These are phyloP conservation scores for Drosophila setosimentum DNA, from an alignment of 2,888 invertebrate species.

Conservation along the genomic window DNA sequence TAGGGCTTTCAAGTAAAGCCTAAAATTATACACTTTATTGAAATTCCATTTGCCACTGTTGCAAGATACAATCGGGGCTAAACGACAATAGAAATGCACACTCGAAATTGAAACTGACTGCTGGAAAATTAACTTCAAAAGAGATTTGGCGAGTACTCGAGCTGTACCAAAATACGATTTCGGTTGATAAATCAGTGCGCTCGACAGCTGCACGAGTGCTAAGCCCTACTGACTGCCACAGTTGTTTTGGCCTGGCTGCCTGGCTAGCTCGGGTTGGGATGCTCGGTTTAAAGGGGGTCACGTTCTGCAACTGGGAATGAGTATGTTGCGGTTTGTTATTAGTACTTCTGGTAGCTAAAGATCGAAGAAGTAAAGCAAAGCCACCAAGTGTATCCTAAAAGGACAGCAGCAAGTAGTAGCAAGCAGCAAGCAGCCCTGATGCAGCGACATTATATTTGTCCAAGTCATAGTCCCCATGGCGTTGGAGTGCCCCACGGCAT, in stretches of 20 bases:
- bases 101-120: conserved; percentile 78
- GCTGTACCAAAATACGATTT: conserved; percentile 60
- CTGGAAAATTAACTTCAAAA: conserved; percentile 78
- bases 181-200: conserved; percentile 67
- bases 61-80: conserved; percentile 17
- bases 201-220: conserved; percentile 70
- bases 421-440: conserved; percentile 9
- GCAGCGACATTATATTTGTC: conserved; percentile 61
- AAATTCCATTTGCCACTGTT: conserved; percentile 11
- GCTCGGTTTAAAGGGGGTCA: not conserved
- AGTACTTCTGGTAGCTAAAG: conserved; percentile 43
- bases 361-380: conserved; percentile 54
- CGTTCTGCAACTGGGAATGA: conserved; percentile 26
- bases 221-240: conserved; percentile 39
- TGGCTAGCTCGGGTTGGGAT: not conserved
- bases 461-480: conserved; percentile 59
- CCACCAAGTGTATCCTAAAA: conserved; percentile 48
- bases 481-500: conserved; percentile 35
- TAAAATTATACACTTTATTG: not conserved
- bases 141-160: conserved; percentile 59
- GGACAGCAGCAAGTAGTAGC: conserved; percentile 15
- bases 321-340: conserved; percentile 60
- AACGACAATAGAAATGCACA: conserved; percentile 33
- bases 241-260: conserved; percentile 4
- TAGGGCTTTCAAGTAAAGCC: too few relatives aligned